Conservation (phyloP, 2,888 invertebrate species). For the Apotomis turbidana region DNA sequence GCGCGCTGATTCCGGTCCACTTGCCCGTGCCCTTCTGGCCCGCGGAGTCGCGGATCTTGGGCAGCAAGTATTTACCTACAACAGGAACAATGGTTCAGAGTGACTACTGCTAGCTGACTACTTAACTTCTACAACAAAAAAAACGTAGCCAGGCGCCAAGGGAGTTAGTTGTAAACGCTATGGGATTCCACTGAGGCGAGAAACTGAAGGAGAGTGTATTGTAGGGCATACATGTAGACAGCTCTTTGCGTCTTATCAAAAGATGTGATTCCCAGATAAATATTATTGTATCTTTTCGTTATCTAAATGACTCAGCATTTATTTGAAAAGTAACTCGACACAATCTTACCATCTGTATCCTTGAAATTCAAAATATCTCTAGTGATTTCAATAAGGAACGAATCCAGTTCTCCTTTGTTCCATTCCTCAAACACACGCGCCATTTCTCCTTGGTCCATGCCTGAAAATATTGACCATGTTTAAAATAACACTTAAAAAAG, state of each 20-base stretch:
- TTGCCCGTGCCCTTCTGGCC: slow-evolving; percentile 99
- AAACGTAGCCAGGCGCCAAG: too few species aligned
- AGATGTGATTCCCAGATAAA: not conserved
- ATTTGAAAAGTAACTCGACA: not conserved
- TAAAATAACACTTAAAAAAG: too few species aligned
- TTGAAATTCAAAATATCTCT: slow-evolving; percentile 96
- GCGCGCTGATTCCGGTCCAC: slow-evolving; percentile 98
- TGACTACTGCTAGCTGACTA: too few species aligned
- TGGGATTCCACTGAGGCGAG: too few species aligned
- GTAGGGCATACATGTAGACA: too few species aligned
- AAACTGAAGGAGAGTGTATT: too few species aligned
- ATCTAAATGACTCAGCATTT: not conserved
- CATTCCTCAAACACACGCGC: slow-evolving; percentile 93
- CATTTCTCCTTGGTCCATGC: slow-evolving; percentile 92
- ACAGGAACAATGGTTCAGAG: not conserved
- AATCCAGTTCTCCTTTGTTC: slow-evolving; percentile 98
- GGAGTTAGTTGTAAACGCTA: too few species aligned
- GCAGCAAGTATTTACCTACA: slow-evolving; percentile 88
- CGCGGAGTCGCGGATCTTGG: slow-evolving; percentile 97
- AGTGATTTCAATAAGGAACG: slow-evolving; percentile 99
- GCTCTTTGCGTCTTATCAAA: not conserved
- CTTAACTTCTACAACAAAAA: too few species aligned
- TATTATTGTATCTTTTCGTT: not conserved
- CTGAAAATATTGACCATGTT: slow-evolving; percentile 53
- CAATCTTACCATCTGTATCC: slow-evolving; percentile 87